Evolutionary conservation across 2,113 vertebrate genomes (phyloP), one percentile per base, ranked within the genome.

Genomic region (Meleagris gallopavo): DNA sequence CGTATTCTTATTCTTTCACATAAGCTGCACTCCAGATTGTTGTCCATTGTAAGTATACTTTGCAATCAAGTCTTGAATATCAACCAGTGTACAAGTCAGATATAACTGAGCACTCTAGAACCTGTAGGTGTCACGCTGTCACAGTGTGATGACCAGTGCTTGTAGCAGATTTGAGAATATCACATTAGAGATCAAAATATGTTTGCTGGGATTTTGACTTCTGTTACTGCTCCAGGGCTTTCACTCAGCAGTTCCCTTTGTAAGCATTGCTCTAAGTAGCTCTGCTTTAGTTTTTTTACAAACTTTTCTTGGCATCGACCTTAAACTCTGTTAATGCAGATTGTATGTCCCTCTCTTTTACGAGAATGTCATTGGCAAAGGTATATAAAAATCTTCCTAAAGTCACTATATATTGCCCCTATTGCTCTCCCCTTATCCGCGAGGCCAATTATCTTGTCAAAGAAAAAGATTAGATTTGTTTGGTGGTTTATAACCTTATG

Each of bases 391-490:
- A 77, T 86, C 83, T 45, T 66, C 82, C 83, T 86, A 54, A 86
- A 95, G 92, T 94, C 95, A 60, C 72, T 87, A 19, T 67, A 25
- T 93, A 55, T 91, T 86, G 77, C 83, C 72, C 46, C 86, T 72
- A 2, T 65, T 76, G 70, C 94, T 95, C 9, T 72, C 54, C 27
- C 55, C 52, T 81, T 69, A 94, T 92, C 80, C 77, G 48, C 6
- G 83, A 95, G 94, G 93, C 92, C 95, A 96, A 95, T 97, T 96
- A 96, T 85, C 96, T 95, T 97, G 95, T 97, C 95, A 96, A 79
- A 92, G 94, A 87, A 50, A 94, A 95, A 93, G 89, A 96, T 95
- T 66, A 86, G 90, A 93, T 96, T 94, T 95, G 95, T 96, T 97
- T 94, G 94, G 86, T 96, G 90, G 48, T 95, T 97, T 94, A 90